Evolutionary conservation across 2,113 vertebrate species (phyloP), one percentile per base, ranked within the genome.

Genomic region (Tenrec ecaudatus): DNA sequence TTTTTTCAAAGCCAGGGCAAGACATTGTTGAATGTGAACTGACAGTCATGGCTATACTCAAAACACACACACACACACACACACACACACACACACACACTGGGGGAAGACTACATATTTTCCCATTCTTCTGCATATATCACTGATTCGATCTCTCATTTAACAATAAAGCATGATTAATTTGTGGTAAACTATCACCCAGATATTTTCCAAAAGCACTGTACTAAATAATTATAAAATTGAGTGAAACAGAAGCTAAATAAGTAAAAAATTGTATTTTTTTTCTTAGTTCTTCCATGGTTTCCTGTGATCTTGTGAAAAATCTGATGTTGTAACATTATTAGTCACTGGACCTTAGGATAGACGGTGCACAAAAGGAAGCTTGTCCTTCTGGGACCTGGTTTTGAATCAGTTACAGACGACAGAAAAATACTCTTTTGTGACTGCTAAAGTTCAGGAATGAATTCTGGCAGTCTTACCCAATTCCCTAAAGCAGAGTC

Each of bases 361-460:
- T 95, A 96, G 96, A 96, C 95, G 95, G 91, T 91, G 92, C 95
- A 98, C 97, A 98, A 98, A 98, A 98, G 96, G 92, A 97, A 98
- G 97, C 98, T 95, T 98, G 98, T 98, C 97, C 96, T 98, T 97
- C 92, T 83, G 97, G 96, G 97, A 97, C 97, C 97, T 97, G 96
- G 96, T 98, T 97, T 97, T 97, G 97, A 98, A 98, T 98, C 97
- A 96, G 96, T 97, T 98, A 97, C 97, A 97, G 97, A 98, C 62
- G 92, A 98, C 96, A 98, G 97, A 98, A 98, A 98, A 98, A 97
- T 97, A 97, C 97, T 97, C 98, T 98, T 98, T 98, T 98, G 98
- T 98, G 97, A 97, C 96, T 96, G 96, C 94, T 98, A 95, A 98
- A 98, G 98, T 97, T 98, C 97, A 98, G 98, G 98, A 98, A 98